Evolutionary conservation across 2,888 invertebrate genomes (phyloP).

Genomic region (Lucinisca nassula): DNA sequence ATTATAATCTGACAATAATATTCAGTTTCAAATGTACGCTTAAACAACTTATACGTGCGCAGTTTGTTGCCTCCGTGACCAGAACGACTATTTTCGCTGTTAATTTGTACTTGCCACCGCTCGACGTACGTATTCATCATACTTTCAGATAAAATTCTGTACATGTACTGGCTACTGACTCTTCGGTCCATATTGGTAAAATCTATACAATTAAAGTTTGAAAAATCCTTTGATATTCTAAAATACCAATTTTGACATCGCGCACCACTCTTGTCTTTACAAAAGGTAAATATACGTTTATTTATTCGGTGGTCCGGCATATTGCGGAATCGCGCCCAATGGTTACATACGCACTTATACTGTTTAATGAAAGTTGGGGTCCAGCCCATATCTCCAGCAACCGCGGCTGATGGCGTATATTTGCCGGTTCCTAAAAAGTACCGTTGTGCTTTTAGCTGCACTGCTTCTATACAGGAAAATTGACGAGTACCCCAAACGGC

Average conservation of each 20-base stretch:
- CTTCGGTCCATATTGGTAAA: background rate
- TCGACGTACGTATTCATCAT: background rate
- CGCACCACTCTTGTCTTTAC: background rate
- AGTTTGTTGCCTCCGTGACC: slow-evolving; percentile 10
- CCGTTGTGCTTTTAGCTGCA: background rate
- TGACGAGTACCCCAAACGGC: background rate
- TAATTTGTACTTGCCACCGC: background rate
- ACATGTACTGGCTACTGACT: background rate
- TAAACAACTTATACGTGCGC: slow-evolving; percentile 10
- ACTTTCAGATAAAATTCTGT: background rate
- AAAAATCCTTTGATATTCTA: background rate
- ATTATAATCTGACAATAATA: background rate
- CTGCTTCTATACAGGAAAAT: background rate
- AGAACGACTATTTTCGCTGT: background rate
- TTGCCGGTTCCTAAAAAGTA: background rate
- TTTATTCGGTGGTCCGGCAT: background rate
- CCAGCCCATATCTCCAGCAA: slow-evolving; percentile 1
- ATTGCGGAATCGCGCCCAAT: background rate
- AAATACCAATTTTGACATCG: background rate
- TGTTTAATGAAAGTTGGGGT: background rate
- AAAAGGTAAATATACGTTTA: slow-evolving; percentile 8
- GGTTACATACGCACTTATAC: background rate
- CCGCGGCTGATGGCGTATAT: background rate
- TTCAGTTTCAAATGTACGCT: slow-evolving; percentile 4
- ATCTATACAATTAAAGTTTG: background rate